phyloP scores from a whole-genome alignment of 2,113 vertebrate species.

The Oryzias woworae region DNA sequence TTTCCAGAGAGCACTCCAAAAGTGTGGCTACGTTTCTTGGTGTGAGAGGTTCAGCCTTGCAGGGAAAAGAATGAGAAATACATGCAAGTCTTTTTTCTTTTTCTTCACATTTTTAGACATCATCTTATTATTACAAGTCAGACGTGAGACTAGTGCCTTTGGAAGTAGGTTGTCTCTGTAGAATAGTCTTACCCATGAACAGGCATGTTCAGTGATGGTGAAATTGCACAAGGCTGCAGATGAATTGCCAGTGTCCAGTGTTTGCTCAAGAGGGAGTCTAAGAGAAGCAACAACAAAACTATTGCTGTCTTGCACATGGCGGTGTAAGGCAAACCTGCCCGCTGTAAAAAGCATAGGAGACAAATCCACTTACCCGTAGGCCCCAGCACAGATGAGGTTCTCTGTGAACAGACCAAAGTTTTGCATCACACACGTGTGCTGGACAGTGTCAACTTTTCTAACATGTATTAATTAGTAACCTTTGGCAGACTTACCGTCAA shows the following conservation, averaged over 20 bases:
- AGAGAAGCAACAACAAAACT: not conserved
- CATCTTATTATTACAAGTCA: no score
- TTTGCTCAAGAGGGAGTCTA: not conserved
- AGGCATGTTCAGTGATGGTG: slow-evolving; percentile 41
- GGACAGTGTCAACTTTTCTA: not conserved
- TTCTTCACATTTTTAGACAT: no score
- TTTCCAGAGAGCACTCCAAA: slow-evolving; percentile 38
- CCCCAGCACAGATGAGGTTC: slow-evolving; percentile 32
- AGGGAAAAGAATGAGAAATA: not conserved
- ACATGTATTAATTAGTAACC: not conserved
- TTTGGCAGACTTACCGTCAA: slow-evolving; percentile 44
- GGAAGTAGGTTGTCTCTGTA: no score
- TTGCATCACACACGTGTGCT: not conserved
- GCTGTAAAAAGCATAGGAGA: not conserved
- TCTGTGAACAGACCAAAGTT: slow-evolving; percentile 22
- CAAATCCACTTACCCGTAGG: slow-evolving; percentile 20
- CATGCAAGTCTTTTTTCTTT: not conserved
- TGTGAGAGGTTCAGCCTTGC: slow-evolving; percentile 33
- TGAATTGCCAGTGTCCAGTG: not conserved
- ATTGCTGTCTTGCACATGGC: no score
- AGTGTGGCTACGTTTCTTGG: slow-evolving; percentile 30
- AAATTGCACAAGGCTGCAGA: slow-evolving; percentile 26
- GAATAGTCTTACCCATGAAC: slow-evolving; percentile 44
- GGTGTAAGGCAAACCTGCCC: not conserved
- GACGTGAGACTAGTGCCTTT: no score